Conservation (phyloP, 2,888 invertebrate genomes). For the Drosophila recens region DNA sequence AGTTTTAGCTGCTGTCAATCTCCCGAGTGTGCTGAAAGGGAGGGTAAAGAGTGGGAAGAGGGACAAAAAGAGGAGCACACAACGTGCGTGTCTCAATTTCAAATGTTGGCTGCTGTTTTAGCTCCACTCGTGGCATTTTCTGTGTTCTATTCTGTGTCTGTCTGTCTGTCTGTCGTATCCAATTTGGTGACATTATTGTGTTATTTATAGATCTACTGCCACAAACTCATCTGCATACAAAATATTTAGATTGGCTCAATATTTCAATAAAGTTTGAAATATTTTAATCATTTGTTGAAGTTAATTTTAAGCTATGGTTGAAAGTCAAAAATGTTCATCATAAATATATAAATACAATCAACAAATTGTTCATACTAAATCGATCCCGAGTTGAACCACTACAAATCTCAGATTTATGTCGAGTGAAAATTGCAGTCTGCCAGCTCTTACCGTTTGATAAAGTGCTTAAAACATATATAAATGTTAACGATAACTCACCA, state of each 20-base stretch:
- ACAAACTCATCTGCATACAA: not conserved
- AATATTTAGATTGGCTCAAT: not conserved
- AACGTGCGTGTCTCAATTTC: slow-evolving; percentile 74
- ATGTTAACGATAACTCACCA: slow-evolving; percentile 85
- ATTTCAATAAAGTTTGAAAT: not conserved
- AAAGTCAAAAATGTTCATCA: too few species aligned
- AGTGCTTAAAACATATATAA: too few species aligned
- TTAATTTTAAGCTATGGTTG: too few species aligned
- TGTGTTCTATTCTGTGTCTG: not conserved
- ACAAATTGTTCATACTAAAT: too few species aligned
- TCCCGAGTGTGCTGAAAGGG: not conserved
- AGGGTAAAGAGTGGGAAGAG: not conserved
- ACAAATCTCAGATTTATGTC: too few species aligned
- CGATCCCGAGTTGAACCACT: too few species aligned
- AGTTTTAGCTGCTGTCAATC: slow-evolving; percentile 69
- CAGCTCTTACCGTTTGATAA: too few species aligned
- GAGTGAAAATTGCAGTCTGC: too few species aligned
- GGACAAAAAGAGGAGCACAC: not conserved
- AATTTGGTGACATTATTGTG: slow-evolving; percentile 45
- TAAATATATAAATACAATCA: too few species aligned
- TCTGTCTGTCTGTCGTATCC: slow-evolving; percentile 40
- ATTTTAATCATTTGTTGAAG: too few species aligned
- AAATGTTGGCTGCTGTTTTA: slow-evolving; percentile 58
- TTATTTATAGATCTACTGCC: slow-evolving; percentile 17
- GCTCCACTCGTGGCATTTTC: slow-evolving; percentile 51